These are phyloP conservation scores for Oryzaephilus surinamensis DNA, from an alignment of 1,140 invertebrate species.

Conservation along the genomic window DNA sequence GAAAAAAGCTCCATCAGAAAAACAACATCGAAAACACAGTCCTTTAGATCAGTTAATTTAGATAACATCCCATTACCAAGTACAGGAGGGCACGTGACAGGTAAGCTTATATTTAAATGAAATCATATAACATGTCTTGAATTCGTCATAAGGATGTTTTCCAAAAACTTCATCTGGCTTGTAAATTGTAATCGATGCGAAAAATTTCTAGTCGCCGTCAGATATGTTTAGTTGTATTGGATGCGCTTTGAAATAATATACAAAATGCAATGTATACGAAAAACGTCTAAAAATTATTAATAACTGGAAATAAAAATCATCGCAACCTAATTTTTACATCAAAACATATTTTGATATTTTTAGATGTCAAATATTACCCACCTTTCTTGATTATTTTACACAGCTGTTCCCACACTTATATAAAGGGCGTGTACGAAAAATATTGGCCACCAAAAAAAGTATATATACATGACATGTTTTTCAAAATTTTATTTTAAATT, in stretches of 20 bases:
- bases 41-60: slow-evolving; percentile 53
- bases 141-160: background rate
- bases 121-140: background rate
- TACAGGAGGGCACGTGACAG: slow-evolving; percentile 58
- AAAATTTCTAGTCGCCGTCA: too few relatives aligned
- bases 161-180: background rate
- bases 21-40: slow-evolving; percentile 29
- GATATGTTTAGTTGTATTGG: too few relatives aligned
- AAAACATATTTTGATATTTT: slow-evolving; percentile 33
- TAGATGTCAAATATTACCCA: slow-evolving; percentile 34
- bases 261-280: too few relatives aligned
- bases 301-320: slow-evolving; percentile 14
- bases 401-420: slow-evolving; percentile 14
- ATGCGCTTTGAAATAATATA: too few relatives aligned
- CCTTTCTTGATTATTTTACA: slow-evolving; percentile 26
- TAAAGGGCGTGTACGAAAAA: background rate
- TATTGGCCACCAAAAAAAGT: too few relatives aligned
- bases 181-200: background rate
- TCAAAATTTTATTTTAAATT: too few relatives aligned
- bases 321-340: slow-evolving; percentile 27
- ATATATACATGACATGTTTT: too few relatives aligned
- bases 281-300: slow-evolving; percentile 12
- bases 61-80: slow-evolving; percentile 63
- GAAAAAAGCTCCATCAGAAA: slow-evolving; percentile 23
- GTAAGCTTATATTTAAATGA: slow-evolving; percentile 36